These are phyloP conservation scores for Papilio demoleus DNA, from an alignment of 2,888 invertebrate genomes.

Conservation along the genomic window DNA sequence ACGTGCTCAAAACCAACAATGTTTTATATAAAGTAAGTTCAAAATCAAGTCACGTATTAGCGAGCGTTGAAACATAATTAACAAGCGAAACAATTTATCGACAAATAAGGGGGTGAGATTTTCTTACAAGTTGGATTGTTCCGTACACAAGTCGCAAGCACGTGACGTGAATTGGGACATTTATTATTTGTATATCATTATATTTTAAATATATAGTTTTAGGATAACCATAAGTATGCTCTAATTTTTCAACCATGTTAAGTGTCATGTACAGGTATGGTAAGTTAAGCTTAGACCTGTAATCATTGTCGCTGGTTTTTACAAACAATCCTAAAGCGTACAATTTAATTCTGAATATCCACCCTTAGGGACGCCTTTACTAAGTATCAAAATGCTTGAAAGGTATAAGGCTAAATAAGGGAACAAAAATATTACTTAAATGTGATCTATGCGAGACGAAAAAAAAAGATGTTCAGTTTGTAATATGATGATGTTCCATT, in stretches of 20 bases:
- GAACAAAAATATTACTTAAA: background rate
- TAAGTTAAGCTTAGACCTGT: too few species aligned
- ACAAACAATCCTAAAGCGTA: too few species aligned
- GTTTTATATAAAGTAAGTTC: constrained; percentile 27
- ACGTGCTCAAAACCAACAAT: constrained; percentile 12
- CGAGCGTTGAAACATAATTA: constrained; percentile 41
- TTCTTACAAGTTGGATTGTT: constrained; percentile 40
- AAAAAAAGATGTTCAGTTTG: constrained; percentile 21
- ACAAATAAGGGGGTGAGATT: constrained; percentile 40
- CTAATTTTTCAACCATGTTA: too few species aligned
- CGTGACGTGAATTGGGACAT: constrained; percentile 32
- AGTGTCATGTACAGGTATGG: too few species aligned
- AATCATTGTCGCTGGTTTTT: too few species aligned
- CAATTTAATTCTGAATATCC: too few species aligned
- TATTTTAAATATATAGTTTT: background rate
- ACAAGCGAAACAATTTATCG: constrained; percentile 42
- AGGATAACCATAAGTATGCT: too few species aligned
- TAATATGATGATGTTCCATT: constrained; percentile 80
- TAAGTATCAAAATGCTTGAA: too few species aligned
- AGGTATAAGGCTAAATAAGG: background rate
- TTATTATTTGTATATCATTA: constrained; percentile 26
- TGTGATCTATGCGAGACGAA: constrained; percentile 1
- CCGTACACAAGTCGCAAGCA: constrained; percentile 35
- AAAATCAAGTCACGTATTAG: constrained; percentile 40
- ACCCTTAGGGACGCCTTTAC: background rate